Evolutionary conservation across 2,888 invertebrate species (phyloP).

Genomic region (Cybosia mesomella): DNA sequence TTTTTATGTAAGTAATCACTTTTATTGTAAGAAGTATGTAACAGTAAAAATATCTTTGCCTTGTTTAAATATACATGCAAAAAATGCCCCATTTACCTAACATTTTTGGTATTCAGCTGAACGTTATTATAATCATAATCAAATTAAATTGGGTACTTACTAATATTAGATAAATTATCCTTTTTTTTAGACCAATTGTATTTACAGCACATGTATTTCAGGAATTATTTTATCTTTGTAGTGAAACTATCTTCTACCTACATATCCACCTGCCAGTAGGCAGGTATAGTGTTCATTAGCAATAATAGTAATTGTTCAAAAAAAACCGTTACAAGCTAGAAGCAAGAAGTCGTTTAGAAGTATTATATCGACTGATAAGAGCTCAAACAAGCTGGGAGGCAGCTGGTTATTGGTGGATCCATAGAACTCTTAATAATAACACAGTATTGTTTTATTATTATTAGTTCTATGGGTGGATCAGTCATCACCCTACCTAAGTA

Average conservation of each 20-base stretch:
- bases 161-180: slow-evolving; percentile 32
- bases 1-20: neutral
- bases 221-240: neutral
- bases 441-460: too few species aligned
- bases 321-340: neutral
- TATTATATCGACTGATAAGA: neutral
- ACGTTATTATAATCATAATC: slow-evolving; percentile 45
- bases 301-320: neutral
- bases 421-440: too few species aligned
- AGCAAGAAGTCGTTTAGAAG: neutral
- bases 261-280: neutral
- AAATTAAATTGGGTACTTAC: slow-evolving; percentile 45
- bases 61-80: slow-evolving; percentile 23
- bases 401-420: neutral
- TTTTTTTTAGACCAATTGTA: slow-evolving; percentile 35
- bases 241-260: neutral
- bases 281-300: neutral
- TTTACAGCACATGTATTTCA: slow-evolving; percentile 6
- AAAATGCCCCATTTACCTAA: slow-evolving; percentile 54
- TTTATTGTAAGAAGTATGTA: slow-evolving; percentile 46
- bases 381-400: neutral
- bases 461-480: too few species aligned
- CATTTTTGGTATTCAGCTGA: slow-evolving; percentile 76
- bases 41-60: slow-evolving; percentile 30
- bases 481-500: neutral